Evolutionary conservation across 2,888 invertebrate genomes (phyloP), one percentile per base, ranked within the genome.

Genomic region (Malacosoma neustria): DNA sequence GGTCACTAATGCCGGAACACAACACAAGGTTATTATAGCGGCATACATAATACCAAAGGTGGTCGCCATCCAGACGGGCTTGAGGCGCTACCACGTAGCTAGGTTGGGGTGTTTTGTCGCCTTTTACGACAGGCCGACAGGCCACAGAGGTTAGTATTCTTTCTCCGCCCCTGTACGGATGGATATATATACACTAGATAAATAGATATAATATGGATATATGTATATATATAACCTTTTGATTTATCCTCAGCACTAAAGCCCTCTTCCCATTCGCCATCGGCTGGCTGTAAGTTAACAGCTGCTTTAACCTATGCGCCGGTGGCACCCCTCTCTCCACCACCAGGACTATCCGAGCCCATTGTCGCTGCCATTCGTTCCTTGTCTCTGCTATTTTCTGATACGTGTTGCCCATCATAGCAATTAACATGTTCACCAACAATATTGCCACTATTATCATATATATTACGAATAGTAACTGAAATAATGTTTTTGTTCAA

Each of bases 381-480:
- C 96, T 90, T 0, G 98, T 97, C 77, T 98, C 97, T 1, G 97
- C 97, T 53, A 99, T 98, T 82, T 97, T 96, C 72, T 97, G 97
- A 70, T 99, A 99, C 2, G 99, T 99, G 74, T 98, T 98, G 0
- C 98, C 99, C 99, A 99, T 99, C 98, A 99, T 99, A 46, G 98
- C 98, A 61, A 99, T 99, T 75, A 99, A 87, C 96, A 99, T 97
- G 88, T 99, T 99, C 35, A 99, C 96, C 40, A 99, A 87, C 22
- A 99, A 85, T 41, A 99, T 93, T 0, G 97, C 96, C 12, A 98
- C 99, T 67, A 98, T 94, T 39, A 94, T 95, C 97, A 99, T 99
- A 80, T 97, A 99, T 29, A 98, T 87, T n/a, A 98, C 93, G 79
- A 99, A 99, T 9, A 98, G 87, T 11, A 94, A 84, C 93, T 93